A percentile compares a stretch with the other conserved stretches of the same genome.
phyloP scores from a whole-genome alignment of 2,797 vertebrate species.

The Cyprinodon diabolis region DNA sequence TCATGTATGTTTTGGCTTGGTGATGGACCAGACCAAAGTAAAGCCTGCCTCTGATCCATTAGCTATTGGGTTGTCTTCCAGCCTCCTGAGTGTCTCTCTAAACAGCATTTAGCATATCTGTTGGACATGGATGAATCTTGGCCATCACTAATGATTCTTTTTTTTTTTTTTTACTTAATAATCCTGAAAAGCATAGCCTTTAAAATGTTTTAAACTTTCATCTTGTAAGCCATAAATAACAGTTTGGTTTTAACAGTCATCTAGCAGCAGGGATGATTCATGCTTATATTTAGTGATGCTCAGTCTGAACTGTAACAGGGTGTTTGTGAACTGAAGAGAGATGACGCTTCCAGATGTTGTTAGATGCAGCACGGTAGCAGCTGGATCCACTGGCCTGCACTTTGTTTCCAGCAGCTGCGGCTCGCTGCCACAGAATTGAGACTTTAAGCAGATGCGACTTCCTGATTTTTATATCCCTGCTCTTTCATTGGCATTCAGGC shows the following conservation, averaged over 20 bases:
- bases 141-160: neutral
- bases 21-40: neutral
- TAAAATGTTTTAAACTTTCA: neutral
- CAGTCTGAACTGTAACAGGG: conserved; percentile 15
- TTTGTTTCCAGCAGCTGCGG: conserved; percentile 51
- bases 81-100: neutral
- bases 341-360: conserved; percentile 47
- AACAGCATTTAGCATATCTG: neutral
- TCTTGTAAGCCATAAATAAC: neutral
- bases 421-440: conserved; percentile 20
- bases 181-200: neutral
- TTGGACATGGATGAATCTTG: neutral
- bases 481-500: conserved; percentile 36
- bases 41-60: neutral
- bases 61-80: no score
- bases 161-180: neutral
- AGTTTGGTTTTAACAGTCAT: neutral
- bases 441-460: conserved; percentile 52
- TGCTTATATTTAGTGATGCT: conserved; percentile 2
- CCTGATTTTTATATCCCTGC: conserved; percentile 28
- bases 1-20: neutral
- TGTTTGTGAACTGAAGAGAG: conserved; percentile 14
- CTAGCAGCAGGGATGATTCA: neutral
- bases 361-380: conserved; percentile 43
- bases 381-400: conserved; percentile 47